These are phyloP conservation scores for Pterophyllum scalare DNA, from an alignment of 2,113 vertebrate species.

Conservation along the genomic window DNA sequence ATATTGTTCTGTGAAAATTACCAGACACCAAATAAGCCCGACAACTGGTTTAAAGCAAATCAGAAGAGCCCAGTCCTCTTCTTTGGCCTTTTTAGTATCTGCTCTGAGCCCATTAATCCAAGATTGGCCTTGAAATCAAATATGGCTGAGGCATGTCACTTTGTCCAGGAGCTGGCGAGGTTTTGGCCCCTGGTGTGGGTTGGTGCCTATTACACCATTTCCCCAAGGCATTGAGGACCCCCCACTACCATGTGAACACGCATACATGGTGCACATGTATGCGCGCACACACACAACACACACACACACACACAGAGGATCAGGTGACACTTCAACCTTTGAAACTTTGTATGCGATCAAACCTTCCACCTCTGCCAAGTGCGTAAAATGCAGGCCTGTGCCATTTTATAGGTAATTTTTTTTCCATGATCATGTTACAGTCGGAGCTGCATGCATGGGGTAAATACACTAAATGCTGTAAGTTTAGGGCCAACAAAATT, in stretches of 20 bases:
- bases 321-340: constrained; percentile 74
- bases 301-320: constrained; percentile 56
- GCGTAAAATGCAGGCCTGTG: constrained; percentile 30
- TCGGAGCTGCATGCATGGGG: constrained; percentile 6
- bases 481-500: constrained; percentile 16
- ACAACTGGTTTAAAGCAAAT: not conserved
- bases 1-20: not conserved
- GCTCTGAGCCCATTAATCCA: constrained; percentile 30
- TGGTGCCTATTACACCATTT: constrained; percentile 52
- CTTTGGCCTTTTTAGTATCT: constrained; percentile 1
- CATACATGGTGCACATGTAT: constrained; percentile 9
- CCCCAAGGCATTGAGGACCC: constrained; percentile 35
- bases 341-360: constrained; percentile 72
- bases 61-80: not conserved
- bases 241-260: constrained; percentile 21
- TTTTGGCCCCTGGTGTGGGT: constrained; percentile 42
- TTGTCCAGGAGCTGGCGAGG: constrained; percentile 29
- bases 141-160: constrained; percentile 50
- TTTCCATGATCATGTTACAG: not conserved
- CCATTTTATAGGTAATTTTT: constrained; percentile 8
- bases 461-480: constrained; percentile 7
- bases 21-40: not conserved
- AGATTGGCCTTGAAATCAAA: constrained; percentile 67
- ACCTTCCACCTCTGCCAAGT: constrained; percentile 47
- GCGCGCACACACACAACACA: constrained; percentile 33